Conservation (phyloP, 1,140 invertebrate genomes). For the Melanaphis sacchari region DNA sequence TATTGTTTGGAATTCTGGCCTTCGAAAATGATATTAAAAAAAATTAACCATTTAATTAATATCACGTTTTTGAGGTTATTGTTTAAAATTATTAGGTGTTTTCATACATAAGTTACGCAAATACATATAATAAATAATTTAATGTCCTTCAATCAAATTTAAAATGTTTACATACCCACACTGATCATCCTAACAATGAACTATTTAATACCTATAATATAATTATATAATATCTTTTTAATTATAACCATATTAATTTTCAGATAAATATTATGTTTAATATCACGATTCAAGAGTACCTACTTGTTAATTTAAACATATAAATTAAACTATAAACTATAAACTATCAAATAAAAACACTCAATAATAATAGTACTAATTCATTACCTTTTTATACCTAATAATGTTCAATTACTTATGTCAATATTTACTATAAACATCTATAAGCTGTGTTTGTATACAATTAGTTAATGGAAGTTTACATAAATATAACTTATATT, state of each 20-base stretch:
- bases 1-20: conserved; percentile 37
- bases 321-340: background rate
- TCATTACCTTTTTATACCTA: background rate
- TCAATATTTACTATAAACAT: background rate
- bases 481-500: background rate
- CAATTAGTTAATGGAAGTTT: background rate
- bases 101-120: conserved; percentile 33
- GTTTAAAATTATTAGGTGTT: conserved; percentile 29
- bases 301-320: background rate
- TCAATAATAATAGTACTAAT: background rate
- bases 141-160: conserved; percentile 27
- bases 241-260: background rate
- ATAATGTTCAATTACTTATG: background rate
- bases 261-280: background rate
- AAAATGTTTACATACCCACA: conserved; percentile 1
- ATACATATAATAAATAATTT: background rate
- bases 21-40: conserved; percentile 15
- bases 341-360: background rate
- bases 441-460: background rate
- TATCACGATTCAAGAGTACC: background rate
- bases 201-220: background rate
- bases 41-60: conserved; percentile 51
- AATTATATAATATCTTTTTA: background rate
- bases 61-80: conserved; percentile 55
- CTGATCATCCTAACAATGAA: background rate